phyloP scores from a whole-genome alignment of 2,113 vertebrate genomes.

The Glaucomys volans region DNA sequence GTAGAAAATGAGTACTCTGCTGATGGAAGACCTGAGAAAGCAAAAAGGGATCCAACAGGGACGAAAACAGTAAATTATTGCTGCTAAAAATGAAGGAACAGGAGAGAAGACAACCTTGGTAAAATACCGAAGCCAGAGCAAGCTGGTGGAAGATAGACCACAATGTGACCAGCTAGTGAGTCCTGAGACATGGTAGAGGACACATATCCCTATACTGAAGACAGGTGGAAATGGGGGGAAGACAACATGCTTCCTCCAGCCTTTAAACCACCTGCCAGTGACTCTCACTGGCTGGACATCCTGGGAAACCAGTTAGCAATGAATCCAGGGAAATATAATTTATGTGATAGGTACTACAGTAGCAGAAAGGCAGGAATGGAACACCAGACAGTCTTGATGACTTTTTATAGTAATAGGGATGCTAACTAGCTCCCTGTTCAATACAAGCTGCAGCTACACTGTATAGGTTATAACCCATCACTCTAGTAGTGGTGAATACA shows the following conservation, averaged over 20 bases:
- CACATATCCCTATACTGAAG: neutral
- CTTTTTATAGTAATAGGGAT: neutral
- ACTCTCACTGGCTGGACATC: neutral
- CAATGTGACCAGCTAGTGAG: fast-evolving
- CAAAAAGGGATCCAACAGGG: neutral
- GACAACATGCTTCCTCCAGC: fast-evolving
- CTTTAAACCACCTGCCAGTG: fast-evolving
- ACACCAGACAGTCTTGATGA: neutral
- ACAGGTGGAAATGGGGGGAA: neutral
- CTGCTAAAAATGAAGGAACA: neutral
- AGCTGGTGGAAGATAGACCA: no score
- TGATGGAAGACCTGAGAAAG: neutral
- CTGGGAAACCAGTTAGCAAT: neutral
- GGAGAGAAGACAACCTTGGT: neutral
- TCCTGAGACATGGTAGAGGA: fast-evolving
- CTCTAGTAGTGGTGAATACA: neutral
- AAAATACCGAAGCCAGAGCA: neutral
- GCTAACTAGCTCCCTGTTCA: neutral
- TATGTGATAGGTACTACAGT: neutral
- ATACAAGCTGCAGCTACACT: neutral
- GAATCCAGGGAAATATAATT: neutral
- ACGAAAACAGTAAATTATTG: neutral
- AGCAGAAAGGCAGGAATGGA: neutral
- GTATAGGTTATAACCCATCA: fast-evolving
- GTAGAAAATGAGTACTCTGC: neutral